These are phyloP conservation scores for Cephus spinipes DNA, from an alignment of 2,888 invertebrate genomes.

Conservation along the genomic window DNA sequence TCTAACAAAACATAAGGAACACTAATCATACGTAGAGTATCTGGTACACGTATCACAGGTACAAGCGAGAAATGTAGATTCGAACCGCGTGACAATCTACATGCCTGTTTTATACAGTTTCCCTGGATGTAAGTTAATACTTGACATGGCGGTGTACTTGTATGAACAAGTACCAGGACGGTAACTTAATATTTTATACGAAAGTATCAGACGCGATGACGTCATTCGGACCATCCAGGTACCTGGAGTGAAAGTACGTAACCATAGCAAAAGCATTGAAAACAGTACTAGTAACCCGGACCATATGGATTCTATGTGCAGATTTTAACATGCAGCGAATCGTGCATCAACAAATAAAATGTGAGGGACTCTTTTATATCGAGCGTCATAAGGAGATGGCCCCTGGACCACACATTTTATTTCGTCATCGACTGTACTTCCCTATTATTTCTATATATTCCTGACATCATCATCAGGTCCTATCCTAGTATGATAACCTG, in stretches of 20 bases:
- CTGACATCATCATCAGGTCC: not conserved
- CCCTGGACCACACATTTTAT: not conserved
- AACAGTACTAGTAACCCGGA: not conserved
- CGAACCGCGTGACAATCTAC: not conserved
- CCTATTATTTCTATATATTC: not conserved
- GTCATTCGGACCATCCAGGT: constrained; percentile 20
- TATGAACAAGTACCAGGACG: not conserved
- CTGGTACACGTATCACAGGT: not conserved
- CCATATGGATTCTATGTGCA: not conserved
- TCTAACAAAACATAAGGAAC: not conserved
- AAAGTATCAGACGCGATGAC: constrained; percentile 17
- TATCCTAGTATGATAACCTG: not conserved
- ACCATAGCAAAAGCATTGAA: constrained; percentile 4
- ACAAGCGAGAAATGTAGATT: not conserved
- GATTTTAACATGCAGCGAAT: not conserved
- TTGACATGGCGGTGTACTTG: not conserved
- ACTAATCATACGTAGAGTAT: not conserved
- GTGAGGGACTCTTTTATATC: not conserved
- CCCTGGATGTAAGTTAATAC: not conserved
- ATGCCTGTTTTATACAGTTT: not conserved
- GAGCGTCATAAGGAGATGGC: not conserved
- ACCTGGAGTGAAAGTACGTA: constrained; percentile 20
- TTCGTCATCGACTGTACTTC: not conserved
- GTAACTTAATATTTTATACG: constrained; percentile 13
- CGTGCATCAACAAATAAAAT: not conserved